Evolutionary conservation across 2,113 vertebrate species (phyloP).

Genomic region (Corythaeola cristata): DNA sequence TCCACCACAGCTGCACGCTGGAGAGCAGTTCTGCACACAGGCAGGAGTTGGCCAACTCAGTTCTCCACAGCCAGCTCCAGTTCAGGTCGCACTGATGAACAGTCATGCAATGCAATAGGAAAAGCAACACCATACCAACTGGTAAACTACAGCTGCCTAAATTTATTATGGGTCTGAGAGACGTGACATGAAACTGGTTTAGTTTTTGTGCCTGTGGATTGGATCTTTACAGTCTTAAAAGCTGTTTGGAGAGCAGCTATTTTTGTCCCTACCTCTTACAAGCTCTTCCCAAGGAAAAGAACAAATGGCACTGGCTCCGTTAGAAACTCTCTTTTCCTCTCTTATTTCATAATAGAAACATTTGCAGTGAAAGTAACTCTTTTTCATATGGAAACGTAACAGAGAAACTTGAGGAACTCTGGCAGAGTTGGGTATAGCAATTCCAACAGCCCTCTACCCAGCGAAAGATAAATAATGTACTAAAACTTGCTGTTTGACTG

Average conservation of each 20-base stretch:
- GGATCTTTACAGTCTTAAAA: background rate
- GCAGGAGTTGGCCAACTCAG: background rate
- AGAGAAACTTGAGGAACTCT: background rate
- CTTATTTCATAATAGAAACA: background rate
- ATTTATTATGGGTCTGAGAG: background rate
- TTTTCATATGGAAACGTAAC: background rate
- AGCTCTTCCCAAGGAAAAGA: background rate
- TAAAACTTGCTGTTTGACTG: background rate
- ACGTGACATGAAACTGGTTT: background rate
- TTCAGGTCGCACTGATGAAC: background rate
- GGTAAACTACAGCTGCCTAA: background rate
- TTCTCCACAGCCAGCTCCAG: background rate
- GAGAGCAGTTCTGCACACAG: background rate
- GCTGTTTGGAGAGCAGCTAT: background rate
- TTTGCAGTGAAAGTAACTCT: background rate
- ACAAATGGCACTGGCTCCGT: background rate
- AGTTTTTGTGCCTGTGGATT: background rate
- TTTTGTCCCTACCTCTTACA: background rate
- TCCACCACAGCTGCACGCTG: background rate
- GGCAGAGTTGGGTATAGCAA: background rate
- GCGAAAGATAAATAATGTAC: rapidly evolving
- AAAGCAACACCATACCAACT: background rate
- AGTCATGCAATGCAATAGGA: background rate
- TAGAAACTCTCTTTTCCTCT: background rate
- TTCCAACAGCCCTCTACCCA: background rate